Evolutionary conservation across 2,888 invertebrate species (phyloP).

Genomic region (Volucella inflata): DNA sequence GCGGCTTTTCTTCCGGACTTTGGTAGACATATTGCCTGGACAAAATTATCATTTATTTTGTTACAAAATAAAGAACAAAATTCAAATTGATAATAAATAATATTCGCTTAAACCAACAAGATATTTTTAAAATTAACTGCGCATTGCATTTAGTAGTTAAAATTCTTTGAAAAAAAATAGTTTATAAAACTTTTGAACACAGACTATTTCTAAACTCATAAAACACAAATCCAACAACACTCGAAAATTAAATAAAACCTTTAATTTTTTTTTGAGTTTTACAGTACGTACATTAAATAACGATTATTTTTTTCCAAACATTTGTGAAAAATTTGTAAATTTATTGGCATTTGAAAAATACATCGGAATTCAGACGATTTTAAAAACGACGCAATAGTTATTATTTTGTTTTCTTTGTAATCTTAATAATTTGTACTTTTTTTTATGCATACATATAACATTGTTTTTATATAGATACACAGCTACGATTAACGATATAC

Average conservation of each 20-base stretch:
- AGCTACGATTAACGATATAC: slow-evolving; percentile 45
- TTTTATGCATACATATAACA: slow-evolving; percentile 38
- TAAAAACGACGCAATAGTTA: slow-evolving; percentile 16
- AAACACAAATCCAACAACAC: slow-evolving; percentile 10
- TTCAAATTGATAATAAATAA: slow-evolving; percentile 51
- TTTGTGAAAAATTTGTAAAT: slow-evolving; percentile 24
- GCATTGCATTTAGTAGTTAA: slow-evolving; percentile 67
- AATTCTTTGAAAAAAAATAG: slow-evolving; percentile 28
- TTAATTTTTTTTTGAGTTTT: no score
- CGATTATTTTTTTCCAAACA: slow-evolving; percentile 27
- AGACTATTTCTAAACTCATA: slow-evolving; percentile 41
- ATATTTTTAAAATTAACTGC: slow-evolving; percentile 56
- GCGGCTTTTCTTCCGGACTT: slow-evolving; percentile 83
- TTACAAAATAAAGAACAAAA: slow-evolving; percentile 57
- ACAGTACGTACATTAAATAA: no score
- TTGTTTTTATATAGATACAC: slow-evolving; percentile 35
- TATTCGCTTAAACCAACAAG: slow-evolving; percentile 63
- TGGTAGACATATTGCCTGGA: slow-evolving; percentile 81
- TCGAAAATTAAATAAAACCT: no score
- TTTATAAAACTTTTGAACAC: slow-evolving; percentile 42
- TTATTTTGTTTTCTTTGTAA: slow-evolving; percentile 43
- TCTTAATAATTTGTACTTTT: slow-evolving; percentile 27
- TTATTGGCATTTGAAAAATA: slow-evolving; percentile 29
- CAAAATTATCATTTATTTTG: slow-evolving; percentile 55
- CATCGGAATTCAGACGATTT: slow-evolving; percentile 27